These are phyloP conservation scores for Diadema setosum DNA, from an alignment of 35 echinoderm and acorn worm genomes.

Conservation along the genomic window DNA sequence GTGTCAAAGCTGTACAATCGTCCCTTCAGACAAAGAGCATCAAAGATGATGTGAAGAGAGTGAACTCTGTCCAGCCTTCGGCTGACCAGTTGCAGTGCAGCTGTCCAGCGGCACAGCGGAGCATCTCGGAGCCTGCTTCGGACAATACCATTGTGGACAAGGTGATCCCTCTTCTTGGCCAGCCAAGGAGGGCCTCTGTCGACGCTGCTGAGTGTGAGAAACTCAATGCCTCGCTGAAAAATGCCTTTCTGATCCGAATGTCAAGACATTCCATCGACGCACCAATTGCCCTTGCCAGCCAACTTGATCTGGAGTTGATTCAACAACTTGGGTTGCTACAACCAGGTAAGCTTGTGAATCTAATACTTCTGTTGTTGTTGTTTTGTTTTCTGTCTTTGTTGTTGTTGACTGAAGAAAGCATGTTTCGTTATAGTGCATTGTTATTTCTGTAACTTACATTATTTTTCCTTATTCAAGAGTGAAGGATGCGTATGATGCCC, in stretches of 20 bases:
- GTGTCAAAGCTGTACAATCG: background rate
- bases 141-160: slow-evolving; percentile 18
- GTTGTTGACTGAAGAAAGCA: too few species aligned
- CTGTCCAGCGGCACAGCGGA: background rate
- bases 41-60: background rate
- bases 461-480: too few species aligned
- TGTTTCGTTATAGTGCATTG: too few species aligned
- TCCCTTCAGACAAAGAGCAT: background rate
- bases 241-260: slow-evolving; percentile 40
- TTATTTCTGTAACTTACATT: too few species aligned
- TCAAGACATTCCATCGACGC: slow-evolving; percentile 68
- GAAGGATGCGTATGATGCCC: too few species aligned
- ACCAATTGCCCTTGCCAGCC: background rate
- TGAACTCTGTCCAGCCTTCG: background rate
- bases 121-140: slow-evolving; percentile 12
- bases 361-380: too few species aligned
- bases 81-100: background rate
- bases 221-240: slow-evolving; percentile 52
- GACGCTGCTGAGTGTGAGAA: slow-evolving; percentile 64
- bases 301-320: background rate
- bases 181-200: slow-evolving; percentile 34
- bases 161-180: slow-evolving; percentile 4
- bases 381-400: too few species aligned
- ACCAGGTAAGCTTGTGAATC: slow-evolving; percentile 1
- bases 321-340: slow-evolving; percentile 1